Conservation (phyloP, 2,888 invertebrate species). For the Melanotus villosus region DNA sequence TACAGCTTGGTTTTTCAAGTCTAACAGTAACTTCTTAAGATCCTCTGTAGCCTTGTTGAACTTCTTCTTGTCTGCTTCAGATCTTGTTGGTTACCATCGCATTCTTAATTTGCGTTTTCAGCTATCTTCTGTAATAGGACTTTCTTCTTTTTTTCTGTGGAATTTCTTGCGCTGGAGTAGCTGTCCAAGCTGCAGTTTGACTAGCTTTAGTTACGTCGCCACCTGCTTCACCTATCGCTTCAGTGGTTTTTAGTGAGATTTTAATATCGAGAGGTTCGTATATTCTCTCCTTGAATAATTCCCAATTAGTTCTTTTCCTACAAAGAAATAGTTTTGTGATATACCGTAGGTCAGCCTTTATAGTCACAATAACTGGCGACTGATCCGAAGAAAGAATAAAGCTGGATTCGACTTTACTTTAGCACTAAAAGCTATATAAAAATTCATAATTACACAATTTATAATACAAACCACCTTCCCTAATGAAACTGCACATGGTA, state of each 20-base stretch:
- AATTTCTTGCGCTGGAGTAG: background rate
- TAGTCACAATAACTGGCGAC: slow-evolving; percentile 6
- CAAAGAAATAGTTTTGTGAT: slow-evolving; percentile 7
- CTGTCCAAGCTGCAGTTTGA: slow-evolving; percentile 12
- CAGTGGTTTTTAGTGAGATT: slow-evolving; percentile 13
- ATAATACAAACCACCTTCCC: no score
- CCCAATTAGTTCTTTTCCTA: slow-evolving; percentile 15
- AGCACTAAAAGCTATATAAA: no score
- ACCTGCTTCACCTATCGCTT: slow-evolving; percentile 5
- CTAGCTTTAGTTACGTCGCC: slow-evolving; percentile 5
- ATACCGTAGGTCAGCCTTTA: slow-evolving; percentile 12
- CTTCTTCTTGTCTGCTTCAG: background rate
- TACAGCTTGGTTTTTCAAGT: background rate
- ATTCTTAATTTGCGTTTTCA: background rate
- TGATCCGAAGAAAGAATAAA: slow-evolving; percentile 16
- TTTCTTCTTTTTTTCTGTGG: background rate
- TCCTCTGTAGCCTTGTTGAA: background rate
- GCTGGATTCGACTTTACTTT: slow-evolving; percentile 11
- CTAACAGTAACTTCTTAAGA: no score
- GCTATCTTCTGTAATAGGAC: background rate
- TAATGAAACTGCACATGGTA: no score
- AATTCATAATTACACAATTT: no score
- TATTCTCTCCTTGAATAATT: slow-evolving; percentile 5
- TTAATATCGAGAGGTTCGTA: background rate
- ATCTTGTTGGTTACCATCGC: slow-evolving; percentile 10